phyloP scores from a whole-genome alignment of 2,113 vertebrate species.

The Nyctibius bracteatus region DNA sequence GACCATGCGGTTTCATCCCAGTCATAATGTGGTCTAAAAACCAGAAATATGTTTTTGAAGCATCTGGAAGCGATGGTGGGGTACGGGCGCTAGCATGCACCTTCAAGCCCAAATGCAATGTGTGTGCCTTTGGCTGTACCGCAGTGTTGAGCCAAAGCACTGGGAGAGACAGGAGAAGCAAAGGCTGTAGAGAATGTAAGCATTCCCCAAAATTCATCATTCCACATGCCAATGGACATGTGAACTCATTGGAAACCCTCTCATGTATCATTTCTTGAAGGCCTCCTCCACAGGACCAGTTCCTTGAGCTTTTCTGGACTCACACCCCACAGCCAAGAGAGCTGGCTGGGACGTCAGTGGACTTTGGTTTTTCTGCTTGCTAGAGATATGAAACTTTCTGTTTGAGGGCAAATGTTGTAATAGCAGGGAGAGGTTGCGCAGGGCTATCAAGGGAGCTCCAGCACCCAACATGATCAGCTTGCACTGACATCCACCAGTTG shows the following conservation, averaged over 20 bases:
- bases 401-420: background rate
- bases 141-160: background rate
- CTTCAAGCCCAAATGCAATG: background rate
- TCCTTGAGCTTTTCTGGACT: background rate
- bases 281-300: background rate
- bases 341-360: rapidly evolving
- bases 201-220: rapidly evolving
- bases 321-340: rapidly evolving
- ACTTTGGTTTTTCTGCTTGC: background rate
- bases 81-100: rapidly evolving
- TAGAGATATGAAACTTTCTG: rapidly evolving
- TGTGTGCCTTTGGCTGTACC: rapidly evolving
- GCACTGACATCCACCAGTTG: rapidly evolving
- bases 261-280: rapidly evolving
- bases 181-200: rapidly evolving
- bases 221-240: rapidly evolving
- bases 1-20: rapidly evolving
- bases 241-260: background rate
- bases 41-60: background rate
- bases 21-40: rapidly evolving
- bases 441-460: background rate
- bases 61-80: background rate
- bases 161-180: background rate
- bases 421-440: rapidly evolving
- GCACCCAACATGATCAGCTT: background rate